Evolutionary conservation across 2,113 vertebrate species (phyloP), one percentile per base, ranked within the genome.

Genomic region (Thunnus maccoyii): DNA sequence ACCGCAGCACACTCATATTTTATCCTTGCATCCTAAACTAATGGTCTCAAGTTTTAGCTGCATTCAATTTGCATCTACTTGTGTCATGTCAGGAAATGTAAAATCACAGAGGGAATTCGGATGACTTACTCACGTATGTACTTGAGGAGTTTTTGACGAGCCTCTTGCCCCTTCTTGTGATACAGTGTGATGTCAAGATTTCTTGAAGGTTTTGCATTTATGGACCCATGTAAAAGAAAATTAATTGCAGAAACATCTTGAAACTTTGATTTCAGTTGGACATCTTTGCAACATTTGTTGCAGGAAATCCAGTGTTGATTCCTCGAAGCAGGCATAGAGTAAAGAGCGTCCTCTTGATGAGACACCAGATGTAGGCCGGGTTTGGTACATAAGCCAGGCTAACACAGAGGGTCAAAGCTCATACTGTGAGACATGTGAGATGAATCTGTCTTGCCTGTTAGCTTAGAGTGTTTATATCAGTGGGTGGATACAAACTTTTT

Each of bases 1-100:
- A 61, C 57, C 4, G 32, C 57, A 57, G 60, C 72, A 47, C 74
- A 54, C 13, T 51, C 61, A 51, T 76, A 65, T 54, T 78, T 78
- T 55, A 76, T 71, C 51, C 12, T 70, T 11, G 5, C 25, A 62
- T 12, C 13, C 30, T 76, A 41, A 81, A 60, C 47, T 52, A 65
- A 47, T 25, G n/a, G 14, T 66, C 18, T 72, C 27, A 51, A 52
- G 27, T 63, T 71, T 48, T 55, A 30, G 30, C 18, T 57, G 57
- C 64, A 30, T 71, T 69, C 18, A 68, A 58, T 76, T 60, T 79
- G 48, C 36, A 50, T 68, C 4, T 27, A 25, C 46, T 48, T 54
- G 60, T 60, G 60, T 76, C 64, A 72, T 60, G 16, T 11, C n/a
- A 44, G 13, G 22, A 80, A 51, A 7, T 48, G 46, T 18, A 64